phyloP scores from a whole-genome alignment of 2,888 invertebrate genomes.

The Congeria kusceri region DNA sequence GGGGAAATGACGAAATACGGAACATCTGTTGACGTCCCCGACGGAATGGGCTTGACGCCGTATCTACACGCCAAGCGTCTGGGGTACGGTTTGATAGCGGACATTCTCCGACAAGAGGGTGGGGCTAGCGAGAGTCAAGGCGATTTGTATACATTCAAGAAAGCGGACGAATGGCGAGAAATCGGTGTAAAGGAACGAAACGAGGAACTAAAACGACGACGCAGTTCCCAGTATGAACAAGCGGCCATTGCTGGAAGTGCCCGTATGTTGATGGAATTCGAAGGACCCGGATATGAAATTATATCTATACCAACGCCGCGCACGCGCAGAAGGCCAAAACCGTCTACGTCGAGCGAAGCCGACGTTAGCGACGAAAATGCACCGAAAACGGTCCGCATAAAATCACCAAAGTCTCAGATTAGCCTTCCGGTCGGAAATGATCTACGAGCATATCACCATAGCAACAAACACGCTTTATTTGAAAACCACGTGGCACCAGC shows the following conservation, averaged over 20 bases:
- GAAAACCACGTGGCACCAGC: not conserved
- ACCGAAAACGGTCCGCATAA: conserved; percentile 45
- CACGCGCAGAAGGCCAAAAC: conserved; percentile 10
- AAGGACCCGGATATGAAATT: conserved; percentile 56
- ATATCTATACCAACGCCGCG: conserved; percentile 48
- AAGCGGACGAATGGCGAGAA: conserved; percentile 77
- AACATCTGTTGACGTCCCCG: conserved; percentile 78
- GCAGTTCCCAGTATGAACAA: conserved; percentile 59
- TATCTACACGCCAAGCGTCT: conserved; percentile 80
- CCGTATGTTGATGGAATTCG: conserved; percentile 61
- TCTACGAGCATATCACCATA: conserved; percentile 4
- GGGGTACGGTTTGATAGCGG: conserved; percentile 73
- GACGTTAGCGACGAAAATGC: not conserved
- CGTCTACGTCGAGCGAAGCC: conserved; percentile 11
- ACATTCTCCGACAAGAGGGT: conserved; percentile 72
- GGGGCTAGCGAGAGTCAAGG: conserved; percentile 70
- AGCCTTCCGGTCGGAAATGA: conserved; percentile 28
- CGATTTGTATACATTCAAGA: conserved; percentile 71
- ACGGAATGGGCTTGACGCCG: conserved; percentile 80
- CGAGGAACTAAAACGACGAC: conserved; percentile 48
- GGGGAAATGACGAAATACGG: conserved; percentile 74
- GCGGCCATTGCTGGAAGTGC: conserved; percentile 70
- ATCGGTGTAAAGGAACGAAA: conserved; percentile 75
- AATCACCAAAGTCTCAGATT: conserved; percentile 41
- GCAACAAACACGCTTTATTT: not conserved